Conservation (phyloP, 2,113 vertebrate genomes). For the Eira barbara region DNA sequence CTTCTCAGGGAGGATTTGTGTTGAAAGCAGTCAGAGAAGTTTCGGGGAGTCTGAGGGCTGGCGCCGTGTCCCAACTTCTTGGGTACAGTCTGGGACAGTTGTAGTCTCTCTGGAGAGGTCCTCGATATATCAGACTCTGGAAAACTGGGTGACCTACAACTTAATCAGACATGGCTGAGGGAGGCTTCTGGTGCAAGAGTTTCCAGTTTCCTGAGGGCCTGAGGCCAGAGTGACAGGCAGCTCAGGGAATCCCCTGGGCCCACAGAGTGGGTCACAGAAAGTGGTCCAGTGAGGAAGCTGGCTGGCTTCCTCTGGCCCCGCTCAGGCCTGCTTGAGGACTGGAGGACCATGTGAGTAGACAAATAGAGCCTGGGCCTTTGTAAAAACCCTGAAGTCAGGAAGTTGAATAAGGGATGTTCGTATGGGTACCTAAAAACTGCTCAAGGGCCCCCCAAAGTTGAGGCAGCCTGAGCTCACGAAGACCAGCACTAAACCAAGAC, state of each 20-base stretch:
- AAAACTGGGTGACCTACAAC: background rate
- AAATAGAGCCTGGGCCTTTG: background rate
- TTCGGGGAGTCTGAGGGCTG: background rate
- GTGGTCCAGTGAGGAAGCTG: background rate
- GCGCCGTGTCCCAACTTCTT: background rate
- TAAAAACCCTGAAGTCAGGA: background rate
- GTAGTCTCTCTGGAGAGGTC: background rate
- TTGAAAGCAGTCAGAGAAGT: background rate
- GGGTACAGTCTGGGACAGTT: background rate
- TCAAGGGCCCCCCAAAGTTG: background rate
- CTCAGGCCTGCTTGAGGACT: background rate
- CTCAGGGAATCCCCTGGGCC: background rate
- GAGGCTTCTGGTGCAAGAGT: background rate
- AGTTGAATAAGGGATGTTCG: background rate
- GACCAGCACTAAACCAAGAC: background rate
- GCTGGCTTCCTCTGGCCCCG: accelerated
- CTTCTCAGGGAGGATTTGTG: background rate
- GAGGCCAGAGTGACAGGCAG: background rate
- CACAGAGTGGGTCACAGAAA: background rate
- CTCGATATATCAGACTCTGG: background rate
- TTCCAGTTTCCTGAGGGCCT: background rate
- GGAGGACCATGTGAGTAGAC: background rate
- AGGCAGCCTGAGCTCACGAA: background rate
- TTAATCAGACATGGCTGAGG: background rate
- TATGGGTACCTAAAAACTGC: background rate